Evolutionary conservation across 2,113 vertebrate species (phyloP), one percentile per base, ranked within the genome.

Genomic region (Odontophorus gujanensis): DNA sequence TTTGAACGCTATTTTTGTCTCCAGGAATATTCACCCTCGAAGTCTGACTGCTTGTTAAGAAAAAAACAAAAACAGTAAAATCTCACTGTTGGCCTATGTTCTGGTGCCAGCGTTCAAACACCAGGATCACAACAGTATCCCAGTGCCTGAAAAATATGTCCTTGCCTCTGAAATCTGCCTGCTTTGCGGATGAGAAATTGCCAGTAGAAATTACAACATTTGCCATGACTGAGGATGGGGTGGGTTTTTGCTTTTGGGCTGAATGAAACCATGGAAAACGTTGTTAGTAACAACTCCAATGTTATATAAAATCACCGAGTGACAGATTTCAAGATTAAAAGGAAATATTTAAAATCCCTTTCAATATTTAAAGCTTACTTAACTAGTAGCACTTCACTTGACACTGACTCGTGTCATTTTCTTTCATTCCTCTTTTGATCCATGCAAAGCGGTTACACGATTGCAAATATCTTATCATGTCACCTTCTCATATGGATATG

Each of bases 291-390:
- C 96, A 95, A 96, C 86, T 75, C 84, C 95, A 65, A 62, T 34
- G 80, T 89, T 97, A 91, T 91, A 90, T 96, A 94, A 94, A 96
- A 96, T 91, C 95, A 91, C 92, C 92, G 43, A 97, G 95, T 97
- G 97, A 97, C 97, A 97, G 96, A 95, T 98, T 97, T 97, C 2
- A 30, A 98, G 97, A 98, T 98, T 97, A 98, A 98, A 98, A 97
- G 97, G 97, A 98, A 98, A 98, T 98, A 98, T 98, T 98, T 97
- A 98, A 97, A 96, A 95, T 97, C 93, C 90, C 95, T 96, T 98
- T 98, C 97, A 98, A 98, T 98, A 98, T 98, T 98, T 98, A 98
- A 98, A 98, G 97, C 97, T 97, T 97, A 92, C 96, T 98, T 98
- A 98, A 98, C 97, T 95, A 95, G 96, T 95, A 98, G 97, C 97